These are phyloP conservation scores for Leuciscus waleckii DNA, from an alignment of 2,797 vertebrate genomes.

Conservation along the genomic window DNA sequence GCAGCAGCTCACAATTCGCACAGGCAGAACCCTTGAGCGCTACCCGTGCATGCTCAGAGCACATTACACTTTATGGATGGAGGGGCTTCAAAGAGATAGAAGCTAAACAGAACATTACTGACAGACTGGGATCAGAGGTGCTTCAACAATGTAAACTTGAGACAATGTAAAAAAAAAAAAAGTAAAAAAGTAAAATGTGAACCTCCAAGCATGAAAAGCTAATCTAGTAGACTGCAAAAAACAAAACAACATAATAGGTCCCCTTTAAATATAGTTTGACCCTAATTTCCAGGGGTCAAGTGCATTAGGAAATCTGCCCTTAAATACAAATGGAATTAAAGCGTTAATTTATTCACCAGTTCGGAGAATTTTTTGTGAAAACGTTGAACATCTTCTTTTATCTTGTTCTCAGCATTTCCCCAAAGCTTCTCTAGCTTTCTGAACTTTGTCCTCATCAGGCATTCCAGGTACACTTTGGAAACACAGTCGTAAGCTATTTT, in stretches of 20 bases:
- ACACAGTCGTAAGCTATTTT: slow-evolving; percentile 54
- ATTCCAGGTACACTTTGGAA: slow-evolving; percentile 60
- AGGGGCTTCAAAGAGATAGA: neutral
- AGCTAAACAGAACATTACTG: neutral
- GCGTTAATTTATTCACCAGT: slow-evolving; percentile 59
- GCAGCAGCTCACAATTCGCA: no score
- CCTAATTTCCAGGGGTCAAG: neutral
- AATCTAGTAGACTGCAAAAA: neutral
- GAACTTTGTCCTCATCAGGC: slow-evolving; percentile 57
- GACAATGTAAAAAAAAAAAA: no score
- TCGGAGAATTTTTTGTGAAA: slow-evolving; percentile 55
- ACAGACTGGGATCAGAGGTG: neutral
- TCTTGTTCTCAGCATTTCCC: slow-evolving; percentile 47
- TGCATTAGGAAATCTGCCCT: neutral
- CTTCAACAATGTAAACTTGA: neutral
- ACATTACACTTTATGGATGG: neutral
- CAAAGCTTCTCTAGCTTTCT: slow-evolving; percentile 55
- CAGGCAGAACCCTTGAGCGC: no score
- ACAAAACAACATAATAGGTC: slow-evolving; percentile 32
- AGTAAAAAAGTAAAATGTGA: no score
- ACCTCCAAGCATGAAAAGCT: no score
- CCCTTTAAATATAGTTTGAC: neutral
- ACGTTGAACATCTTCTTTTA: slow-evolving; percentile 56
- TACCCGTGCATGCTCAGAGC: neutral
- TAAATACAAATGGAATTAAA: neutral